Evolutionary conservation across 37 sponge, comb jelly and placozoan species (phyloP).

Genomic region (Eunapius fragilis): DNA sequence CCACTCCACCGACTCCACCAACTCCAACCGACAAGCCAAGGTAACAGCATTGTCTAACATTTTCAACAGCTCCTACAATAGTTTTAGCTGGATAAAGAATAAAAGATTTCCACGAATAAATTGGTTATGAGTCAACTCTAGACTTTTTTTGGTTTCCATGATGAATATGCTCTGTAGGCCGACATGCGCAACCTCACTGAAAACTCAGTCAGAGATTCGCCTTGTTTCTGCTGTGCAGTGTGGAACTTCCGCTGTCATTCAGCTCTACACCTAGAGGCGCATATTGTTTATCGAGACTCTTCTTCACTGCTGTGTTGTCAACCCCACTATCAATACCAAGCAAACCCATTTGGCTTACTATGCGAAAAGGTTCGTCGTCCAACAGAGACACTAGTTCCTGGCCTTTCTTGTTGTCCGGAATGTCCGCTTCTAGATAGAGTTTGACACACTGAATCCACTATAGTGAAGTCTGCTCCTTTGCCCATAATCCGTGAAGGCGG

Average conservation of each 20-base stretch:
- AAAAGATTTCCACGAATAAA: too few species aligned
- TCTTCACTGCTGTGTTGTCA: not conserved
- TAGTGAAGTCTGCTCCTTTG: not conserved
- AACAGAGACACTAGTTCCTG: constrained; percentile 5
- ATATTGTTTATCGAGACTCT: not conserved
- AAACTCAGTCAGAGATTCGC: too few species aligned
- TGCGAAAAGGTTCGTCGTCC: constrained; percentile 14
- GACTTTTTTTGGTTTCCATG: too few species aligned
- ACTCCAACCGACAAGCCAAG: too few species aligned
- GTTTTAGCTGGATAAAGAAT: too few species aligned
- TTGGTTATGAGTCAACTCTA: too few species aligned
- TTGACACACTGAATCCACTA: not conserved
- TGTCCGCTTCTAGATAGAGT: not conserved
- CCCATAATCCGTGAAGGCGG: not conserved
- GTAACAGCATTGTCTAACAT: too few species aligned
- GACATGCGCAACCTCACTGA: too few species aligned
- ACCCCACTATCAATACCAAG: not conserved
- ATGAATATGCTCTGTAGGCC: too few species aligned
- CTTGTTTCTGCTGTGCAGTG: too few species aligned
- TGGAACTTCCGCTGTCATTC: not conserved
- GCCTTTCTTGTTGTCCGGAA: not conserved
- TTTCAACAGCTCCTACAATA: too few species aligned
- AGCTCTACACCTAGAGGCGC: constrained; percentile 12
- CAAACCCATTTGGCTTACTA: constrained; percentile 1
- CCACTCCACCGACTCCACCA: too few species aligned